These are phyloP conservation scores for Chunga burmeisteri DNA, from an alignment of 2,113 vertebrate species.

Conservation along the genomic window DNA sequence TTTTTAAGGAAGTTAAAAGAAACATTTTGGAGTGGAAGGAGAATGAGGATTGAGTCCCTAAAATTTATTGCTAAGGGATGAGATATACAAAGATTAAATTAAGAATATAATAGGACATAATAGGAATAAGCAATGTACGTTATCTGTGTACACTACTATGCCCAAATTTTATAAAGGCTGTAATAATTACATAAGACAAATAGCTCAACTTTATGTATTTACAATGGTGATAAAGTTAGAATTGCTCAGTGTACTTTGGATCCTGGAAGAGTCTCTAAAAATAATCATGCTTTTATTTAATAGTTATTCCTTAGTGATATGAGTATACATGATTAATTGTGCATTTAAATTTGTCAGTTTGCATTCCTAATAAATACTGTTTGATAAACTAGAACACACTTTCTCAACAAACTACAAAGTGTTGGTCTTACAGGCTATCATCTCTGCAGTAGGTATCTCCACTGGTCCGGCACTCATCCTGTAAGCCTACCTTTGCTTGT, in stretches of 20 bases:
- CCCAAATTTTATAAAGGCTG: background rate
- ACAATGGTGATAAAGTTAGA: background rate
- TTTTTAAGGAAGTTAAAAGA: background rate
- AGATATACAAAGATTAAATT: background rate
- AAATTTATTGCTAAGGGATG: background rate
- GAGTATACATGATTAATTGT: background rate
- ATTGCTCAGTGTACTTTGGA: background rate
- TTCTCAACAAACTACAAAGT: background rate
- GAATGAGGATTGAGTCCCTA: background rate
- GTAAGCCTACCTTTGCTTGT: background rate
- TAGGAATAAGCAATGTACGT: background rate
- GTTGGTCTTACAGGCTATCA: background rate
- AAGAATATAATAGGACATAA: background rate
- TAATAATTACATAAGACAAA: background rate
- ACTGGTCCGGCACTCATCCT: fast-evolving
- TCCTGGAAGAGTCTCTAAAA: background rate
- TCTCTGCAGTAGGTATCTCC: background rate
- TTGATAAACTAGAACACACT: background rate
- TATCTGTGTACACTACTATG: background rate
- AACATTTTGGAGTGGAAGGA: background rate
- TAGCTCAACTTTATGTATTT: background rate
- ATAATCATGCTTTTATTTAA: background rate
- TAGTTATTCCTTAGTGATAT: background rate
- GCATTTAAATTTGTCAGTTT: slow-evolving; percentile 11
- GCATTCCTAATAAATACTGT: slow-evolving; percentile 49